Conservation (phyloP, 2,113 vertebrate species). For the Petromus typicus region DNA sequence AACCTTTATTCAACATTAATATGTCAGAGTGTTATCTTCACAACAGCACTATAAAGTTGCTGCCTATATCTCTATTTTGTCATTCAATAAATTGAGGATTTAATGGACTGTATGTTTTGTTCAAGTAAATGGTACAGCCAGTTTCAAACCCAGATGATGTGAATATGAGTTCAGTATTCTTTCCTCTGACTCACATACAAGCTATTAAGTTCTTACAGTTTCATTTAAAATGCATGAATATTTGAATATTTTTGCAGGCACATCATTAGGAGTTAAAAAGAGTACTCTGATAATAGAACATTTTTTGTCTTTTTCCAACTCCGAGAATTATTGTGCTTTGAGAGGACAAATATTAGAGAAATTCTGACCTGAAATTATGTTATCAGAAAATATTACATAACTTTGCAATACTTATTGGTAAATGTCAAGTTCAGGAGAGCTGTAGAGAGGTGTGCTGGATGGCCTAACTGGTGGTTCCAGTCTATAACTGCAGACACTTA, state of each 20-base stretch:
- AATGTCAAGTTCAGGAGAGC: background rate
- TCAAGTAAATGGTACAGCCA: background rate
- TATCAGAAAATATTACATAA: background rate
- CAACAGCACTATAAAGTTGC: background rate
- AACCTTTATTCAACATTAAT: constrained; percentile 28
- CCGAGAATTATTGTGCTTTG: background rate
- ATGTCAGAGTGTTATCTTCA: constrained; percentile 16
- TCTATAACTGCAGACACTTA: background rate
- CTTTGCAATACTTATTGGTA: background rate
- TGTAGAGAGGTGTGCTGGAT: background rate
- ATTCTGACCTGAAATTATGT: background rate
- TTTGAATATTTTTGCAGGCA: constrained; percentile 61
- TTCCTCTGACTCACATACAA: constrained; percentile 69
- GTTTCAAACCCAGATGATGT: constrained; percentile 28
- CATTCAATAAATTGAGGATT: constrained; percentile 12
- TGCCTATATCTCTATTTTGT: background rate
- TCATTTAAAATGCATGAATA: constrained; percentile 55
- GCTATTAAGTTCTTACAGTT: constrained; percentile 33
- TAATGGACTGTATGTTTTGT: constrained; percentile 25
- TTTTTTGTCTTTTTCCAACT: background rate
- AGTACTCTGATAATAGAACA: background rate
- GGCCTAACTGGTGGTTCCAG: background rate
- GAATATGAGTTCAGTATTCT: constrained; percentile 49
- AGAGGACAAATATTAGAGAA: background rate
- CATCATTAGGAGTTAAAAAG: background rate